Evolutionary conservation across 2,888 invertebrate species (phyloP).

Genomic region (Zygothrica quintamaculata): DNA sequence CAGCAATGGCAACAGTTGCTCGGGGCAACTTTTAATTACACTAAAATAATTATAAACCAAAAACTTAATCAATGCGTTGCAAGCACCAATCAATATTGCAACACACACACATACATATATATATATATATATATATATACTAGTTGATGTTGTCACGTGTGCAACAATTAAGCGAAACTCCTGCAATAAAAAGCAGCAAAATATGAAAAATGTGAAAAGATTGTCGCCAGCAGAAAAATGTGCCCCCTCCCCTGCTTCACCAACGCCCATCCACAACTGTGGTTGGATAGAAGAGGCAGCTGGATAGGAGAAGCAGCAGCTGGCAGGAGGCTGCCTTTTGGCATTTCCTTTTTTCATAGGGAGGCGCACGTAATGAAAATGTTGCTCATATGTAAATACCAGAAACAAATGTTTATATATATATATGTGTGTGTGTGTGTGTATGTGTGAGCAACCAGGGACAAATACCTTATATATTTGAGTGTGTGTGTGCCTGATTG

Average conservation of each 20-base stretch:
- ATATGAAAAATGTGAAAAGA: conserved; percentile 56
- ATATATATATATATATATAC: not conserved
- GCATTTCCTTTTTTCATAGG: not conserved
- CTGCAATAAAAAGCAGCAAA: conserved; percentile 25
- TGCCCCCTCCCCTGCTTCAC: too few relatives aligned
- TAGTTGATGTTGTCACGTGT: conserved; percentile 23
- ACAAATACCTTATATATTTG: conserved; percentile 17
- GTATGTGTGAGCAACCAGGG: conserved; percentile 46
- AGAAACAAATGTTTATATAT: conserved; percentile 13
- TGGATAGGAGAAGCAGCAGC: conserved; percentile 1
- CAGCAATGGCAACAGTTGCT: conserved; percentile 17
- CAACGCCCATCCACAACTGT: too few relatives aligned
- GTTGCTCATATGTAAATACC: conserved; percentile 60
- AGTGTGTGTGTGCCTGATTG: conserved; percentile 48
- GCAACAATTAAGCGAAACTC: conserved; percentile 35
- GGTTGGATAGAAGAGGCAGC: too few relatives aligned
- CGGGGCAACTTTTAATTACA: conserved; percentile 60
- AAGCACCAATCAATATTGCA: conserved; percentile 44
- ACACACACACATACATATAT: conserved; percentile 1
- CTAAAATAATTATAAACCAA: conserved; percentile 65
- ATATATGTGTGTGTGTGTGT: conserved; percentile 6
- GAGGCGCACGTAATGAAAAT: conserved; percentile 67
- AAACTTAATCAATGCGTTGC: conserved; percentile 44
- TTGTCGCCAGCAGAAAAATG: conserved; percentile 38
- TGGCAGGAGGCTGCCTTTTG: not conserved